Evolutionary conservation across 2,888 invertebrate genomes (phyloP).

Genomic region (Latrodectus elegans): DNA sequence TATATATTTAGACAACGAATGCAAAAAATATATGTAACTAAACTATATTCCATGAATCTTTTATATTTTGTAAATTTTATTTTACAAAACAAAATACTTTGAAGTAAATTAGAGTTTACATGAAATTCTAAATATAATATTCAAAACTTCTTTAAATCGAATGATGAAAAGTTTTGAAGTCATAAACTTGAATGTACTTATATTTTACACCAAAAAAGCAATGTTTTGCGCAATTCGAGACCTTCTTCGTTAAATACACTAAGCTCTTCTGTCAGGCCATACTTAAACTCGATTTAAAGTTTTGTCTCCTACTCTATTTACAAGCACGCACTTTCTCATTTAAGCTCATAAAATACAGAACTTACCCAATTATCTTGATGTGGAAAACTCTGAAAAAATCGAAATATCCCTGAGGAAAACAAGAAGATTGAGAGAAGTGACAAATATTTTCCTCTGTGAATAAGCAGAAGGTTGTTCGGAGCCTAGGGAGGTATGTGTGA

Average conservation of each 20-base stretch:
- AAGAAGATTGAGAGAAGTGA: background rate
- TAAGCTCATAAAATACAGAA: constrained; percentile 41
- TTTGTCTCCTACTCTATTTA: background rate
- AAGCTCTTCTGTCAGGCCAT: background rate
- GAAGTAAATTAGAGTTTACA: too few relatives aligned
- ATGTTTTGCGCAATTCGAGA: background rate
- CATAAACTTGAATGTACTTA: background rate
- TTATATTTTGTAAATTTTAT: too few relatives aligned
- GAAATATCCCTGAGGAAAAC: constrained; percentile 26
- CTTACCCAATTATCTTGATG: constrained; percentile 37
- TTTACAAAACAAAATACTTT: too few relatives aligned
- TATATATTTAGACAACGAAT: too few relatives aligned
- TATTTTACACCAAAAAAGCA: background rate
- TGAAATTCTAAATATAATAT: background rate
- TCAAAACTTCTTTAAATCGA: background rate
- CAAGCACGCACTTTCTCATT: background rate
- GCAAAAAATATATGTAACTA: too few relatives aligned
- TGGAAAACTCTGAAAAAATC: constrained; percentile 44
- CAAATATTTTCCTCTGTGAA: constrained; percentile 11
- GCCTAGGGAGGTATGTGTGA: constrained; percentile 16
- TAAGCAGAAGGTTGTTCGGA: constrained; percentile 1
- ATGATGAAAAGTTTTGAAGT: background rate
- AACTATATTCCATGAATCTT: too few relatives aligned
- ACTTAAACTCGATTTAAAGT: constrained; percentile 40
- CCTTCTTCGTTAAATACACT: background rate